phyloP scores from a whole-genome alignment of 1,140 invertebrate genomes.

The Eueides isabella region DNA sequence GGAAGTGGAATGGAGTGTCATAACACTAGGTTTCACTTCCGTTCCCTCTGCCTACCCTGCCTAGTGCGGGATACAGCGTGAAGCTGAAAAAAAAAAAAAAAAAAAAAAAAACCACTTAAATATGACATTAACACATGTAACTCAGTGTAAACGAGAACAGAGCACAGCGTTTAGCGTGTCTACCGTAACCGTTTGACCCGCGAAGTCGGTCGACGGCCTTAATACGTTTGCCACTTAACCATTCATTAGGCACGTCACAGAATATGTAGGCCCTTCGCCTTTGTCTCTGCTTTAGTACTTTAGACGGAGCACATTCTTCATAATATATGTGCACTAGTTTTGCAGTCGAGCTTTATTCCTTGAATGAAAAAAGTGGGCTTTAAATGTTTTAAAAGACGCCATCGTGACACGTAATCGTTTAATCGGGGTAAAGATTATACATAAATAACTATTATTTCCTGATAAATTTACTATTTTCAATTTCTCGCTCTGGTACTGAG shows the following conservation, averaged over 20 bases:
- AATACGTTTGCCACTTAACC: constrained; percentile 52
- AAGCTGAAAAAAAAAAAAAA: no score
- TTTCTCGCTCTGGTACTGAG: no score
- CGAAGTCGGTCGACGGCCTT: constrained; percentile 47
- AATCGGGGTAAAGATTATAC: no score
- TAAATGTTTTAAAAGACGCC: no score
- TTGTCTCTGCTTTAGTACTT: not conserved
- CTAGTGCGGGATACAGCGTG: no score
- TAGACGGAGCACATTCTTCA: not conserved
- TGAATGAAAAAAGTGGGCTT: no score
- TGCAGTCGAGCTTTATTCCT: not conserved
- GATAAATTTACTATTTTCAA: no score
- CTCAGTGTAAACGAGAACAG: not conserved
- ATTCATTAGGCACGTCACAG: constrained; percentile 45
- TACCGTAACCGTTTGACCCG: constrained; percentile 35
- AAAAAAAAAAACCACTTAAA: not conserved
- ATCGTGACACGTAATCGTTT: no score
- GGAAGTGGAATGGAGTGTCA: no score
- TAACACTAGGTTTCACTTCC: no score
- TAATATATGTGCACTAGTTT: constrained; percentile 1
- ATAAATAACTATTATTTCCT: no score
- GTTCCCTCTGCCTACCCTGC: no score
- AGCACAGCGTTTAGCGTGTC: constrained; percentile 19
- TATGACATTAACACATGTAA: not conserved
- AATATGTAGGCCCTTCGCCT: constrained; percentile 19